A percentile compares a stretch with the other conserved stretches of the same genome.
phyloP scores from a whole-genome alignment of 1,140 invertebrate species.

The Kradibia gibbosae region DNA sequence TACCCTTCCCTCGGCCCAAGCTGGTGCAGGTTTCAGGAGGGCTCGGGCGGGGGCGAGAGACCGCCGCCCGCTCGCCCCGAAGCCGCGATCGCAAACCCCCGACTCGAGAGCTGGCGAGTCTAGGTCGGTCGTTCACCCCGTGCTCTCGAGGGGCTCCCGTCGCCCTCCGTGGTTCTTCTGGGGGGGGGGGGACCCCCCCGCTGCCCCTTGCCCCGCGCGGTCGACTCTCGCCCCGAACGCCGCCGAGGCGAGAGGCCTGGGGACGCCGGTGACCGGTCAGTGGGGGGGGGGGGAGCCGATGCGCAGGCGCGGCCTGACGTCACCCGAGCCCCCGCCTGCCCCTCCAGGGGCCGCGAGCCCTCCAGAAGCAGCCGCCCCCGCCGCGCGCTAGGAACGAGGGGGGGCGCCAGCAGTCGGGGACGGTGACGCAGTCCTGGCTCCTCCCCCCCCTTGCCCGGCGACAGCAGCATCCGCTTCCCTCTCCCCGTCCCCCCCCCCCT shows the following conservation, averaged over 20 bases:
- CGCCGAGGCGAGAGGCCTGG: too few species aligned
- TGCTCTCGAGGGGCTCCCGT: background rate
- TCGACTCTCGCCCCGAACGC: slow-evolving; percentile 3
- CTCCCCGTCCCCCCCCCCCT: too few species aligned
- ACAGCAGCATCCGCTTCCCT: too few species aligned
- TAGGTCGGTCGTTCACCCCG: slow-evolving; percentile 73
- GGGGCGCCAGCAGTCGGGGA: background rate
- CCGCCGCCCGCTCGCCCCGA: background rate
- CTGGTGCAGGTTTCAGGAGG: background rate
- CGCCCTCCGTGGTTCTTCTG: too few species aligned
- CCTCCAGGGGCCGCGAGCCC: slow-evolving; percentile 31
- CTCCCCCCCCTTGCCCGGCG: background rate
- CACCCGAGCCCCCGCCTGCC: slow-evolving; percentile 30
- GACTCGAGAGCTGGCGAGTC: slow-evolving; percentile 68
- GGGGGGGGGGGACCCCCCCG: too few species aligned
- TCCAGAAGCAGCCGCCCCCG: background rate
- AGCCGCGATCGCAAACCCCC: slow-evolving; percentile 68
- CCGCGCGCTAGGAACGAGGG: background rate
- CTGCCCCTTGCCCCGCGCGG: slow-evolving; percentile 55
- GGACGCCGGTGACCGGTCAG: too few species aligned
- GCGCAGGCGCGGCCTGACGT: slow-evolving; percentile 47
- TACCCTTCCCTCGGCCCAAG: too few species aligned
- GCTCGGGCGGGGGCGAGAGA: background rate
- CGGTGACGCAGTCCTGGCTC: background rate
- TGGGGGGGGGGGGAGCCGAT: too few species aligned